Percentiles rank a stretch among this genome's conserved stretches.
These are phyloP conservation scores for Phoebastria nigripes DNA, from an alignment of 2,797 vertebrate genomes.

Conservation along the genomic window DNA sequence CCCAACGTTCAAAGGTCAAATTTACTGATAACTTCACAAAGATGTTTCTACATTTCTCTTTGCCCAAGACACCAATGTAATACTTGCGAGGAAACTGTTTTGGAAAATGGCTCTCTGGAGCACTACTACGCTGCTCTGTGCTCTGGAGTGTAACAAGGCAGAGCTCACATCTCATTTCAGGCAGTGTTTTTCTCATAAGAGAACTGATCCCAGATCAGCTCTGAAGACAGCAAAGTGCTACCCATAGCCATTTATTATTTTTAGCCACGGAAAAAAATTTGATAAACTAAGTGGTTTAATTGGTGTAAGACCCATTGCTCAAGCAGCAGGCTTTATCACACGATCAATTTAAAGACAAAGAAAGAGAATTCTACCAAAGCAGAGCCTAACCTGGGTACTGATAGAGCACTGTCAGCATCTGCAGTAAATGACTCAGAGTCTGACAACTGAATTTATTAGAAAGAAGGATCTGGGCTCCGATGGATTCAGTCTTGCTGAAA, in stretches of 20 bases:
- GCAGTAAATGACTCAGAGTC: background rate
- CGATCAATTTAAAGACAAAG: background rate
- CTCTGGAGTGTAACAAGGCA: background rate
- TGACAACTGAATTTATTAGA: slow-evolving; percentile 44
- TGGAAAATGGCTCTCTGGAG: slow-evolving; percentile 18
- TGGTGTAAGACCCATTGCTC: background rate
- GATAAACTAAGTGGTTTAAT: background rate
- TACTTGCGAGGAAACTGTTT: background rate
- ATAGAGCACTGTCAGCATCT: background rate
- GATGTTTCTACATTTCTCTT: background rate
- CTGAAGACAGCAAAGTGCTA: background rate
- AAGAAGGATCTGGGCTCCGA: background rate
- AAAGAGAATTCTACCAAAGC: background rate
- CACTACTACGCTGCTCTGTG: background rate
- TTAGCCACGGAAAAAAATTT: background rate
- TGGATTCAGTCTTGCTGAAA: slow-evolving; percentile 17
- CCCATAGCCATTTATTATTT: background rate
- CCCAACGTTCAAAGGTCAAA: background rate
- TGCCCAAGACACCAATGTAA: background rate
- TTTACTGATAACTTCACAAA: background rate
- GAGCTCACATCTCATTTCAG: background rate
- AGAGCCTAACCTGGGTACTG: background rate
- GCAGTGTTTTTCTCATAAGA: background rate
- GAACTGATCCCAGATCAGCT: background rate
- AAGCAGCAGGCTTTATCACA: background rate